phyloP scores from a whole-genome alignment of 1,140 invertebrate genomes.

The Pogonognathellus flavescens region DNA sequence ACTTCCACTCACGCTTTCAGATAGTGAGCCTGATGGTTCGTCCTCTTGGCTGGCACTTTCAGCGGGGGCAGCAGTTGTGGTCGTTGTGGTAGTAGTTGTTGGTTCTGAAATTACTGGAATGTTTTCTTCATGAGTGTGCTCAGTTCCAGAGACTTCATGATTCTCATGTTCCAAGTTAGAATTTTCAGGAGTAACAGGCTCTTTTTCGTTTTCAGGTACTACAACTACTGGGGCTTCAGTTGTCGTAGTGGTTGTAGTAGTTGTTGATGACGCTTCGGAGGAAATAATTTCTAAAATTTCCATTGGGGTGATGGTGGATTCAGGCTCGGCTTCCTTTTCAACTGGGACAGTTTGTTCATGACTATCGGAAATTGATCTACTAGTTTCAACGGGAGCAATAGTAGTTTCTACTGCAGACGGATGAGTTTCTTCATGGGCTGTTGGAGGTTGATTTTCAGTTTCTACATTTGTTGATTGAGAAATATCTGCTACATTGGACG shows the following conservation, averaged over 20 bases:
- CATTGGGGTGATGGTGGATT: not conserved
- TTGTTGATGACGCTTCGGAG: not conserved
- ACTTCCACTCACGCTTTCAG: not conserved
- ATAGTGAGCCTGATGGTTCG: conserved; percentile 2
- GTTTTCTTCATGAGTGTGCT: not conserved
- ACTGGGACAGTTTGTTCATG: not conserved
- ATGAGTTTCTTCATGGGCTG: not conserved
- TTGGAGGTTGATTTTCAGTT: not conserved
- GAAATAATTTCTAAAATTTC: conserved; percentile 9
- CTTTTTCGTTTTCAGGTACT: not conserved
- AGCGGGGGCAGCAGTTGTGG: conserved; percentile 9
- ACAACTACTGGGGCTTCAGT: conserved; percentile 46
- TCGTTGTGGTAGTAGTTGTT: conserved; percentile 34
- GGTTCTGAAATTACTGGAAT: not conserved
- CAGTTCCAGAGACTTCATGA: not conserved
- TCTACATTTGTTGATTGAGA: not conserved
- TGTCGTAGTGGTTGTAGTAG: conserved; percentile 40
- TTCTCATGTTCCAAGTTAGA: conserved; percentile 1
- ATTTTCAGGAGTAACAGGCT: not conserved
- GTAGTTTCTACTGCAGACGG: conserved; percentile 5
- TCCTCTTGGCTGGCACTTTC: conserved; percentile 12
- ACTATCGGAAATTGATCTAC: not conserved
- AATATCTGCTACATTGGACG: not conserved
- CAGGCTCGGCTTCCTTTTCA: not conserved
- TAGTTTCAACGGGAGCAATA: not conserved